Conservation (phyloP, 2,888 invertebrate species). For the Callinectes sapidus region DNA sequence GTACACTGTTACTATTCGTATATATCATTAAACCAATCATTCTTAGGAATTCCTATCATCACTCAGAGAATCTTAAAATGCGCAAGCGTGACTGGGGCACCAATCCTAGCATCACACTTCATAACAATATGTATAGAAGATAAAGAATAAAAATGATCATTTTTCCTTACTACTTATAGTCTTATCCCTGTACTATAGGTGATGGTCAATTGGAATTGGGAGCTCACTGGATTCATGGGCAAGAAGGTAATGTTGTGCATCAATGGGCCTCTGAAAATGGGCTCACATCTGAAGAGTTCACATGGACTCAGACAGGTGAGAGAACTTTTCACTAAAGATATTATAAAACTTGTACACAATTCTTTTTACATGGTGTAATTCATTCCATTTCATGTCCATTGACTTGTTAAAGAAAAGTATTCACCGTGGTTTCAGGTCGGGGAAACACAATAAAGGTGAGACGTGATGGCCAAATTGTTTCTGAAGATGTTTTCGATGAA, state of each 20-base stretch:
- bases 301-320: conserved; percentile 56
- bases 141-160: too few species aligned
- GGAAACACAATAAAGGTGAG: conserved; percentile 56
- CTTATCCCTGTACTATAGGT: conserved; percentile 36
- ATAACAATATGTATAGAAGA: too few species aligned
- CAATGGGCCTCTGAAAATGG: conserved; percentile 84
- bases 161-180: background rate
- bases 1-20: background rate
- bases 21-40: too few species aligned
- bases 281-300: conserved; percentile 42
- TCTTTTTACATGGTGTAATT: background rate
- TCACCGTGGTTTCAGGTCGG: conserved; percentile 41
- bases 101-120: too few species aligned
- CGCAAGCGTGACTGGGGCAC: too few species aligned
- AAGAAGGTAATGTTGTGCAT: conserved; percentile 91
- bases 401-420: background rate
- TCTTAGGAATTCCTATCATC: too few species aligned
- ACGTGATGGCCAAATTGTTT: conserved; percentile 49
- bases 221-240: conserved; percentile 96
- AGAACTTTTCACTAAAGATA: background rate
- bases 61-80: too few species aligned
- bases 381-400: background rate
- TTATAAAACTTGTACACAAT: background rate
- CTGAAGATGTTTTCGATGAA: conserved; percentile 29
- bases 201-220: conserved; percentile 83